Conservation (phyloP, 2,113 vertebrate genomes). For the Leptobrachium ailaonicum region DNA sequence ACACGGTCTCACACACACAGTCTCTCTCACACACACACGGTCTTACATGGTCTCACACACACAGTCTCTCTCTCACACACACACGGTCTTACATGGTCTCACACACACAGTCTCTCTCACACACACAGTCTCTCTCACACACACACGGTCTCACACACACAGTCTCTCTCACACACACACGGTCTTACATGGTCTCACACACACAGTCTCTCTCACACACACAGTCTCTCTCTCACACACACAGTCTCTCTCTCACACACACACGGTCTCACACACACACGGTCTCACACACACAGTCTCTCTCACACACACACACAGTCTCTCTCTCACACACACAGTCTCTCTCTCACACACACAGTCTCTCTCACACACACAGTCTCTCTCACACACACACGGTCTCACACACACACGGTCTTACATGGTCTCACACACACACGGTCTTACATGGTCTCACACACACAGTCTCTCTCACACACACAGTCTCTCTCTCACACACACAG, state of each 20-base stretch:
- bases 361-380: neutral
- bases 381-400: too few relatives aligned
- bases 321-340: neutral
- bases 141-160: too few relatives aligned
- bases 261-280: too few relatives aligned
- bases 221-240: neutral
- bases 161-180: neutral
- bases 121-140: too few relatives aligned
- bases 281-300: neutral
- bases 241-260: neutral
- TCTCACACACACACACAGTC: neutral
- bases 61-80: too few relatives aligned
- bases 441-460: too few relatives aligned
- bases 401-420: neutral
- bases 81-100: too few relatives aligned
- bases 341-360: neutral
- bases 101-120: too few relatives aligned
- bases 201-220: neutral
- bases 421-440: too few relatives aligned
- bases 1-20: too few relatives aligned
- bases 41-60: too few relatives aligned
- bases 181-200: neutral
- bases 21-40: too few relatives aligned
- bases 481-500: neutral
- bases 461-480: neutral